A percentile compares a stretch with the other conserved stretches of the same genome.
Conservation (phyloP, 2,797 vertebrate genomes). For the Siniperca obscura region DNA sequence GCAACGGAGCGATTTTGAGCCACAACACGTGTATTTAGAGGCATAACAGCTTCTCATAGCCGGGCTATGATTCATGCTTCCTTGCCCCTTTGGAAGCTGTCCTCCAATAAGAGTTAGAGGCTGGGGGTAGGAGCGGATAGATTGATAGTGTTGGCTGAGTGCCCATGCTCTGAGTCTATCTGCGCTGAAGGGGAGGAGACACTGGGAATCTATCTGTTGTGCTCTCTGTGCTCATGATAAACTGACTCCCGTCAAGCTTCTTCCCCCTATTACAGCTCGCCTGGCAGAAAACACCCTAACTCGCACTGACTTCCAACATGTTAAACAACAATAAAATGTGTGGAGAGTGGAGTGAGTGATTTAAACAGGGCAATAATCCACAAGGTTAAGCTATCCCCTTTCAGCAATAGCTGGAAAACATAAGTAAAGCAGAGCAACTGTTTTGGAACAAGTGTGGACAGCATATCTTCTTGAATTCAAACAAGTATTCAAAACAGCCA, state of each 20-base stretch:
- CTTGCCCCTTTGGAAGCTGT: constrained; percentile 81
- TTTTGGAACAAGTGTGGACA: constrained; percentile 71
- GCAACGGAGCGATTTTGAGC: constrained; percentile 69
- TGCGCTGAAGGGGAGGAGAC: constrained; percentile 86
- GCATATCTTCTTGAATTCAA: constrained; percentile 55
- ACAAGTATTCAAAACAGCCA: constrained; percentile 61
- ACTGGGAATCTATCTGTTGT: constrained; percentile 87
- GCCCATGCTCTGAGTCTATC: constrained; percentile 86
- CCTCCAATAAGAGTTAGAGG: constrained; percentile 82
- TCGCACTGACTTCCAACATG: constrained; percentile 74
- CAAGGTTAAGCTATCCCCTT: constrained; percentile 68
- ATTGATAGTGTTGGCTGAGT: constrained; percentile 88
- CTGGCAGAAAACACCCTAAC: constrained; percentile 82
- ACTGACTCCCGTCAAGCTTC: constrained; percentile 84
- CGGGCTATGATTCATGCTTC: constrained; percentile 81
- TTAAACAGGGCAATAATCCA: constrained; percentile 66
- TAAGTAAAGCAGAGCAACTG: constrained; percentile 51
- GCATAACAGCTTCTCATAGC: constrained; percentile 77
- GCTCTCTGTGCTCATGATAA: constrained; percentile 87
- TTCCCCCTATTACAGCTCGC: constrained; percentile 79
- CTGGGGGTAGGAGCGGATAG: constrained; percentile 84
- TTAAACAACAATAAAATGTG: constrained; percentile 71
- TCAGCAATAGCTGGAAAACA: constrained; percentile 36
- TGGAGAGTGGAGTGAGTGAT: constrained; percentile 40
- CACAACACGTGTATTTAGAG: constrained; percentile 77